Evolutionary conservation across 92 coral and sea anemone genomes (phyloP).

Genomic region (Scolanthus callimorphus): DNA sequence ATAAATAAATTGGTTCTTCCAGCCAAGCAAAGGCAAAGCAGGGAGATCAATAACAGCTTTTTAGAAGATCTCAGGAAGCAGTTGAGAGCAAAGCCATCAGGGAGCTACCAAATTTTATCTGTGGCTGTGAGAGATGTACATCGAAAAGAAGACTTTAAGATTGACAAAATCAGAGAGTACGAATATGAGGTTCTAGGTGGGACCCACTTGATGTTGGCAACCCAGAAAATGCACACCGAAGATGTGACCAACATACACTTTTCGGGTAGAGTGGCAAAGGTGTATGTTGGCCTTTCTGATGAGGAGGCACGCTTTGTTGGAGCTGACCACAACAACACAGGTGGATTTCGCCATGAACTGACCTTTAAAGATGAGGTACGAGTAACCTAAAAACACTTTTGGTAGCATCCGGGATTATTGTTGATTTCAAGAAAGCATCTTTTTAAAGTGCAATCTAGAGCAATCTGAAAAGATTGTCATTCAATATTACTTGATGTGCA

Average conservation of each 20-base stretch:
- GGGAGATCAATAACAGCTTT: neutral
- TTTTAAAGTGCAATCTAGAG: too few species aligned
- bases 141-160: neutral
- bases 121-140: neutral
- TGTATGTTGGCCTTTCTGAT: slow-evolving; percentile 37
- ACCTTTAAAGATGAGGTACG: slow-evolving; percentile 53
- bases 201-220: slow-evolving; percentile 17
- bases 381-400: neutral
- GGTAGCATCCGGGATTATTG: too few species aligned
- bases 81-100: neutral
- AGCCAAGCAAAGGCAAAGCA: neutral
- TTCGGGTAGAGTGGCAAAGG: slow-evolving; percentile 23
- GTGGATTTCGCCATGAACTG: slow-evolving; percentile 40
- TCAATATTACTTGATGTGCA: too few species aligned
- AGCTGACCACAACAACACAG: slow-evolving; percentile 45
- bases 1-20: neutral
- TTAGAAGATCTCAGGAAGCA: neutral
- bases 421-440: too few species aligned
- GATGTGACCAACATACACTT: neutral
- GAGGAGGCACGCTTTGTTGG: slow-evolving; percentile 59
- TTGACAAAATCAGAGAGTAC: neutral
- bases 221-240: slow-evolving; percentile 19
- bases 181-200: slow-evolving; percentile 6
- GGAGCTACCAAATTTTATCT: neutral
- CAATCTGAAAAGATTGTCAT: too few species aligned